A percentile compares a stretch with the other conserved stretches of the same genome.
These are phyloP conservation scores for Neoaliturus tenellus DNA, from an alignment of 2,888 invertebrate species.

Conservation along the genomic window DNA sequence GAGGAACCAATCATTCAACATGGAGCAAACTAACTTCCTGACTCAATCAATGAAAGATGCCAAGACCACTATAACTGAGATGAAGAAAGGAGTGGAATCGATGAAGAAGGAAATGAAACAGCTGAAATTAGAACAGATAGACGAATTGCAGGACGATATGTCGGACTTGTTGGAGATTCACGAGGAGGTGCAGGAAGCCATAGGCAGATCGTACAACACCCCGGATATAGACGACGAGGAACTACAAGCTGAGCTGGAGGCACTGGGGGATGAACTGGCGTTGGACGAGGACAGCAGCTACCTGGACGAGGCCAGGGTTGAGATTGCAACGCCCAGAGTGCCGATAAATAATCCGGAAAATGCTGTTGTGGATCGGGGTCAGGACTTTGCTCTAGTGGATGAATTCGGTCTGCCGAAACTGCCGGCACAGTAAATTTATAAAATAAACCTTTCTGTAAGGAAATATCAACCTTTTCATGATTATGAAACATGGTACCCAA, in stretches of 20 bases:
- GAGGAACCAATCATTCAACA: slow-evolving; percentile 97
- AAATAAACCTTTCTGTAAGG: no score
- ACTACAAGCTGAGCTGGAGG: slow-evolving; percentile 95
- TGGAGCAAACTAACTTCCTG: slow-evolving; percentile 99
- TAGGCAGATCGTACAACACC: slow-evolving; percentile 96
- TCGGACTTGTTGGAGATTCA: slow-evolving; percentile 98
- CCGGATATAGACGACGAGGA: slow-evolving; percentile 99
- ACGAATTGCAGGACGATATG: slow-evolving; percentile 97
- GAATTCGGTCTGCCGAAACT: slow-evolving; percentile 99
- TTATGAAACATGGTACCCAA: no score
- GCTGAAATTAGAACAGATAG: slow-evolving; percentile 98
- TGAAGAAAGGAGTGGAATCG: slow-evolving; percentile 97
- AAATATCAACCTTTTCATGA: no score
- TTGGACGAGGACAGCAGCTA: slow-evolving; percentile 96
- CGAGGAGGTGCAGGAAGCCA: slow-evolving; percentile 97
- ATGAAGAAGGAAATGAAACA: slow-evolving; percentile 99
- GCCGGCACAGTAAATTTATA: no score
- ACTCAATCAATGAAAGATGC: slow-evolving; percentile 98
- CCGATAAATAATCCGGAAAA: slow-evolving; percentile 96
- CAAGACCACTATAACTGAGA: slow-evolving; percentile 93
- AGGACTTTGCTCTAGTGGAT: slow-evolving; percentile 87
- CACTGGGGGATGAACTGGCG: slow-evolving; percentile 96
- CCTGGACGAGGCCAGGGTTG: slow-evolving; percentile 96
- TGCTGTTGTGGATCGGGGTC: slow-evolving; percentile 83
- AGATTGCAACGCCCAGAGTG: slow-evolving; percentile 95